Evolutionary conservation across 2,113 vertebrate genomes (phyloP), one percentile per base, ranked within the genome.

Genomic region (Rhinogobius similis): DNA sequence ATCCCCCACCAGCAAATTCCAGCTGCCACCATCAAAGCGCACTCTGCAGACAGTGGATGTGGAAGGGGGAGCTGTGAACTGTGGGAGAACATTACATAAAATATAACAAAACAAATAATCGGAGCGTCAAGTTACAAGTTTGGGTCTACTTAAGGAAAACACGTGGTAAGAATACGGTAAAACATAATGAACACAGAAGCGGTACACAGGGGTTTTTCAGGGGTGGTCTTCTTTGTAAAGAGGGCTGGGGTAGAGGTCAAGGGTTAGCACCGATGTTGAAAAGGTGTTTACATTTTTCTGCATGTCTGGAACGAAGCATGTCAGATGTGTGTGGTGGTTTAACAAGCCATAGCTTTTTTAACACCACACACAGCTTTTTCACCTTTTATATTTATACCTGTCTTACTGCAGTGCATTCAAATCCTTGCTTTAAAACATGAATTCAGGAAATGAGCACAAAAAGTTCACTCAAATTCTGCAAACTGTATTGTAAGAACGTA

Each of bases 1-100:
- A 74, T 70, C 75, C 83, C 75, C 78, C 74, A 44, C 68, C 82
- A 74, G 70, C 75, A 82, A 85, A 86, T 89, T 90, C 86, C 87
- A 87, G 78, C 80, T 82, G 80, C 70, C 73, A 78, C 67, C 78
- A 82, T 81, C 77, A 89, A 87, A 89, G 79, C 64, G 65, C 32
- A 82, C 72, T 82, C 52, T 62, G 73, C 79, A 83, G 72, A 70
- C 50, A 61, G 44, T 73, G 41, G 24, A 63, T 76, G 75, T 52
- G 69, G 74, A 75, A 61, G 29, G 62, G 50, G 55, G 13, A 46
- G 18, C 48, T 70, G 10, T 38, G 13, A 63, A 53, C 46, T 52
- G 53, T 56, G 75, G 41, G 26, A 56, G 43, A 59, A 67, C 48
- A 29, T 77, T 70, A 59, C 16, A 29, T 21, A 50, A 23, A 66